Percentiles rank a stretch among this genome's conserved stretches.
Conservation (phyloP, 2,797 vertebrate genomes). For the Chaetophractus vellerosus region DNA sequence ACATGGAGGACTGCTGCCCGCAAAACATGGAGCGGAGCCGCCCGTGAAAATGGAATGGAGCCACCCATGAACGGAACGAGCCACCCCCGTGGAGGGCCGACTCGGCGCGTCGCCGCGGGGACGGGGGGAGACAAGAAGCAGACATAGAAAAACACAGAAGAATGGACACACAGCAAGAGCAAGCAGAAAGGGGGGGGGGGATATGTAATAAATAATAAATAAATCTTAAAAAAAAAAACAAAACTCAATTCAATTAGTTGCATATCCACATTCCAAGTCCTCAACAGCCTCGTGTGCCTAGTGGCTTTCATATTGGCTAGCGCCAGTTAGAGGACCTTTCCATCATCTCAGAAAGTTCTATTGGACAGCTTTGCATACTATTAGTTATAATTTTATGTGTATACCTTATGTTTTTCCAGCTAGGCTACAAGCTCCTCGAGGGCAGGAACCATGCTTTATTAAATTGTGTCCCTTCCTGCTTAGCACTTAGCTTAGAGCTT, state of each 20-base stretch:
- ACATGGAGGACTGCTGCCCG: too few species aligned
- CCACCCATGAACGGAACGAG: too few species aligned
- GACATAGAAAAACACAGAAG: too few species aligned
- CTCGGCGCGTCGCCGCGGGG: too few species aligned
- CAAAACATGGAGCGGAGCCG: too few species aligned
- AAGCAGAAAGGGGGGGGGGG: too few species aligned
- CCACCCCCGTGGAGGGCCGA: too few species aligned
- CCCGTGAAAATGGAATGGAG: too few species aligned
- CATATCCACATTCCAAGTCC: background rate
- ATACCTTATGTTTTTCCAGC: constrained; percentile 32
- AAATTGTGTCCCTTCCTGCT: background rate
- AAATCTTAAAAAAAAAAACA: too few species aligned
- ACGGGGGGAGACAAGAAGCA: too few species aligned
- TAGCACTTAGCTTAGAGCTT: background rate
- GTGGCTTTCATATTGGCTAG: background rate
- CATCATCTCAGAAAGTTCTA: background rate
- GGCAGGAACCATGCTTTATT: background rate
- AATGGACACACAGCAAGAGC: too few species aligned
- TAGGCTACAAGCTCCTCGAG: background rate
- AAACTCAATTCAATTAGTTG: background rate
- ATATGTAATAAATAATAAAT: too few species aligned
- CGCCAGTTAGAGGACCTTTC: background rate
- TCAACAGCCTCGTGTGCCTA: background rate
- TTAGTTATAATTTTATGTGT: constrained; percentile 23
- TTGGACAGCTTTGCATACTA: background rate